phyloP scores from a whole-genome alignment of 2,888 invertebrate species.

The Troglohyphantes excavatus region DNA sequence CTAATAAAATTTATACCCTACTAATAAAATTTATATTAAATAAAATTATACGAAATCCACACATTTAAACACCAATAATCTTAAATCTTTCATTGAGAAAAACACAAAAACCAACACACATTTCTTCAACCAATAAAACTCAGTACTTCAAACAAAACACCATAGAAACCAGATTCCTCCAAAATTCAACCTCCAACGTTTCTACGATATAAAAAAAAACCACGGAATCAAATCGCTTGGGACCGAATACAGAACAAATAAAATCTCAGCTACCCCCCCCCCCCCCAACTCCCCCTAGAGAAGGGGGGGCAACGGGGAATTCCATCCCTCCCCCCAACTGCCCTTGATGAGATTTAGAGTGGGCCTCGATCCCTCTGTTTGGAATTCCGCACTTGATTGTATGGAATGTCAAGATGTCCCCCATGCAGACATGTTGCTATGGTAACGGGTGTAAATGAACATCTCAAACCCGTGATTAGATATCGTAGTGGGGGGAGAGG shows the following conservation, averaged over 20 bases:
- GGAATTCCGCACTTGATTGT: conserved; percentile 34
- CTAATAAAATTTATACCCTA: no score
- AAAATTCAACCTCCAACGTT: no score
- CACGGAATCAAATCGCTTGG: no score
- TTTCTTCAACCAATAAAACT: no score
- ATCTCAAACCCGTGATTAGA: conserved; percentile 21
- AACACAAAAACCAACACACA: no score
- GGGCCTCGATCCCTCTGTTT: conserved; percentile 2
- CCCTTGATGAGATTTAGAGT: conserved; percentile 5
- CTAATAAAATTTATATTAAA: no score
- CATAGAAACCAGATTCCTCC: no score
- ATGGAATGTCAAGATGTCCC: conserved; percentile 36
- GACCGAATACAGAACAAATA: neutral
- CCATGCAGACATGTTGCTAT: conserved; percentile 11
- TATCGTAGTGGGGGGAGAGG: neutral
- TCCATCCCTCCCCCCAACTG: neutral
- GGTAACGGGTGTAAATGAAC: conserved; percentile 26
- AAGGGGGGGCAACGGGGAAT: neutral
- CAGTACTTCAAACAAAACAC: no score
- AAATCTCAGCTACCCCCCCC: neutral
- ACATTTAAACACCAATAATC: no score
- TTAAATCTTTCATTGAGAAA: no score
- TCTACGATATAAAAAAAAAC: no score
- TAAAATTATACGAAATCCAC: no score
- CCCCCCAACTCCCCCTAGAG: neutral